Evolutionary conservation across 2,113 vertebrate genomes (phyloP), one percentile per base, ranked within the genome.

Genomic region (Hemicordylus capensis): DNA sequence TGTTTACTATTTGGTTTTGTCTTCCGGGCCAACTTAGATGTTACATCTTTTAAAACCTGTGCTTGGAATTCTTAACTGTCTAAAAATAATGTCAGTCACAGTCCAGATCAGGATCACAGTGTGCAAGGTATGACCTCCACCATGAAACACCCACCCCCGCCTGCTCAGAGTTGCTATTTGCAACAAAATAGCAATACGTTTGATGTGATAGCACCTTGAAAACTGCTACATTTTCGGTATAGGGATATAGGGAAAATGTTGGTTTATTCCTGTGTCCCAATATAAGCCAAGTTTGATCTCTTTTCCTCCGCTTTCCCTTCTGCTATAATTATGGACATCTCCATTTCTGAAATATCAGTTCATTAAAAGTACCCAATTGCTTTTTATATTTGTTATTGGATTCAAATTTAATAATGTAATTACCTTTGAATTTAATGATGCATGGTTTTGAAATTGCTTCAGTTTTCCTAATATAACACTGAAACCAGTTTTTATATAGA

Each of bases 271-370:
- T n/a, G n/a, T n/a, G n/a, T n/a, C n/a, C n/a, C n/a, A n/a, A n/a
- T n/a, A 75, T 54, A 54, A 75, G 24, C 4, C 44, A 31, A 17
- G 46, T 75, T 7, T 51, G 44, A 31, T 75, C 37, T 54, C 37
- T 85, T 85, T 84, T 75, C 2, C 77, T n/a, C n/a, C n/a, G n/a
- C n/a, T n/a, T 85, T 85, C 83, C 12, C 2, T 76, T 81, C 82
- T 74, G 58, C 28, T 67, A 85, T 11, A 6, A n/a, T 59, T 76
- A 0, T 69, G 64, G 80, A 85, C 72, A 11, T 2, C 77, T 81
- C 74, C 42, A 2, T 42, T 82, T 37, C 44, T 17, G 11, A 85
- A 34, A n/a, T 44, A 73, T 24, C 14, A 59, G 14, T 74, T 80
- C 6, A 5, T 51, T 78, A 12, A 20, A 34, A 61, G 26, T 39